phyloP scores from a whole-genome alignment of 2,888 invertebrate genomes.

The Agapostemon virescens region DNA sequence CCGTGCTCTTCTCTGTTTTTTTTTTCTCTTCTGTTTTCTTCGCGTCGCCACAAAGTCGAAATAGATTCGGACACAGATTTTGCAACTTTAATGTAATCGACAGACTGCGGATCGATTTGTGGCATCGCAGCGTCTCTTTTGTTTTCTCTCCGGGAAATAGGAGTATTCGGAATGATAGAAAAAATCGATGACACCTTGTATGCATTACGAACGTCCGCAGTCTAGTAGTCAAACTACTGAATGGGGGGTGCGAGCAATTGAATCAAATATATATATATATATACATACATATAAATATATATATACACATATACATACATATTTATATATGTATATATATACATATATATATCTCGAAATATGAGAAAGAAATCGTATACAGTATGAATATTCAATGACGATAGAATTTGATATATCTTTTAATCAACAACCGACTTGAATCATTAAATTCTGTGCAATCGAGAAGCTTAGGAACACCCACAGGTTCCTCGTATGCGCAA shows the following conservation, averaged over 20 bases:
- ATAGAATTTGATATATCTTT: slow-evolving; percentile 3
- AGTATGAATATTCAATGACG: background rate
- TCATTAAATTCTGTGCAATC: slow-evolving; percentile 24
- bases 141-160: background rate
- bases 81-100: slow-evolving; percentile 39
- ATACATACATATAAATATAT: background rate
- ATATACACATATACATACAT: too few species aligned
- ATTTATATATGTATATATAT: too few species aligned
- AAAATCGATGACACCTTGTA: background rate
- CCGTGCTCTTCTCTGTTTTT: background rate
- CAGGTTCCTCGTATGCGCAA: slow-evolving; percentile 7
- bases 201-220: background rate
- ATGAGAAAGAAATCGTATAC: too few species aligned
- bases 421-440: background rate
- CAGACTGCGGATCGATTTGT: slow-evolving; percentile 2
- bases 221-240: slow-evolving; percentile 7
- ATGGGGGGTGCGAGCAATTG: slow-evolving; percentile 5
- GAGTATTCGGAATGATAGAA: background rate
- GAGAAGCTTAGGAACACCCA: slow-evolving; percentile 5
- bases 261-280: background rate
- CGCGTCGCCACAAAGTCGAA: background rate
- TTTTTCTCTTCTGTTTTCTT: background rate
- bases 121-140: background rate
- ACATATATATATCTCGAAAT: too few species aligned
- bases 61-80: background rate